A percentile compares a stretch with the other conserved stretches of the same genome.
Evolutionary conservation across 2,888 invertebrate species (phyloP).

Genomic region (Miltochrista miniata): DNA sequence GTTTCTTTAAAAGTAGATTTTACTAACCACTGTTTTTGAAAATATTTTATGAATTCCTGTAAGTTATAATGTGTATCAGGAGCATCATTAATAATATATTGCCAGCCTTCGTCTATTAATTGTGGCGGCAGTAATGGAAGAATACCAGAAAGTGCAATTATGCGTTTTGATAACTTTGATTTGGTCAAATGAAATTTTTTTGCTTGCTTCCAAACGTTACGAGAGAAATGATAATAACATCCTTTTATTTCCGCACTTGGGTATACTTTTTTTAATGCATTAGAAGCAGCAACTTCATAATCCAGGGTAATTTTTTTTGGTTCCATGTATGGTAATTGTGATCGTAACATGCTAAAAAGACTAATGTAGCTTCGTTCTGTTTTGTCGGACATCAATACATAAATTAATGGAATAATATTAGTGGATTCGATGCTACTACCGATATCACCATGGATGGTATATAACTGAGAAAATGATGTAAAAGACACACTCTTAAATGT

Average conservation of each 20-base stretch:
- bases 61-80: too few relatives aligned
- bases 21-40: too few relatives aligned
- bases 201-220: not conserved
- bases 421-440: not conserved
- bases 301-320: constrained; percentile 2
- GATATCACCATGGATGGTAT: constrained; percentile 1
- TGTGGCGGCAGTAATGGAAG: not conserved
- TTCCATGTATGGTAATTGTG: constrained; percentile 4
- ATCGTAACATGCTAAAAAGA: constrained; percentile 7
- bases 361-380: constrained; percentile 2
- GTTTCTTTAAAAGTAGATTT: too few relatives aligned
- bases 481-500: not conserved
- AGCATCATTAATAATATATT: too few relatives aligned
- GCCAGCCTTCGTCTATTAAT: not conserved
- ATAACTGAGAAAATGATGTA: not conserved
- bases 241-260: not conserved
- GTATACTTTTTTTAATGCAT: not conserved
- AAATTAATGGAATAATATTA: not conserved
- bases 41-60: too few relatives aligned
- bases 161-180: not conserved
- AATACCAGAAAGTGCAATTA: not conserved
- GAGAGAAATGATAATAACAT: not conserved
- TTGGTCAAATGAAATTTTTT: not conserved
- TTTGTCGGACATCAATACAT: constrained; percentile 1
- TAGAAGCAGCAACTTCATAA: constrained; percentile 3